Conservation (phyloP, 2,113 vertebrate species). For the Cavia porcellus region DNA sequence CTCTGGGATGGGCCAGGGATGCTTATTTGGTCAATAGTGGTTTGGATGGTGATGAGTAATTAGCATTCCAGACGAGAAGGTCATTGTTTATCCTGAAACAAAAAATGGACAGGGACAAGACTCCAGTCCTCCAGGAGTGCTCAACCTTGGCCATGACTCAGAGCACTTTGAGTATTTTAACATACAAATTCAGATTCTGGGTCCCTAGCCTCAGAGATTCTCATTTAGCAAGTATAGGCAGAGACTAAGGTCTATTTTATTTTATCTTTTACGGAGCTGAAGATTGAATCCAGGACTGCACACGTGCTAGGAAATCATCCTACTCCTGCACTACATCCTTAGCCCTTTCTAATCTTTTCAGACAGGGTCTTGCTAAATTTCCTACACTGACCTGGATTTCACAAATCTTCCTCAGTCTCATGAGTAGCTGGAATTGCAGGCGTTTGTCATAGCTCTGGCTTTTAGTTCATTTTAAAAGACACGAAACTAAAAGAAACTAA, state of each 20-base stretch:
- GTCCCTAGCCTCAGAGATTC: background rate
- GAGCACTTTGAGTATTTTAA: slow-evolving; percentile 60
- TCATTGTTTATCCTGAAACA: slow-evolving; percentile 72
- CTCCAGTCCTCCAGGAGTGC: slow-evolving; percentile 11
- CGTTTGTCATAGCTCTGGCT: background rate
- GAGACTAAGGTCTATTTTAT: background rate
- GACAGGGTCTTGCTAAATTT: background rate
- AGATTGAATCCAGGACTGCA: background rate
- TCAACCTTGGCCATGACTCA: slow-evolving; percentile 8
- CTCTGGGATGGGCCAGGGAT: slow-evolving; percentile 58
- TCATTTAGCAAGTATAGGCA: background rate
- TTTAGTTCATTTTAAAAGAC: slow-evolving; percentile 1
- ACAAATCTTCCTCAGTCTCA: background rate
- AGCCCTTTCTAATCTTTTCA: background rate
- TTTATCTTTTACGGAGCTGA: background rate
- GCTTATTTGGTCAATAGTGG: slow-evolving; percentile 44
- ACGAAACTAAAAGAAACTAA: background rate
- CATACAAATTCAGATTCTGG: slow-evolving; percentile 20
- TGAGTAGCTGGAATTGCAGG: background rate
- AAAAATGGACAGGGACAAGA: slow-evolving; percentile 7
- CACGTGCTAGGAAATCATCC: background rate
- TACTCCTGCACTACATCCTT: background rate
- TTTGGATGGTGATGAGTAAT: slow-evolving; percentile 72
- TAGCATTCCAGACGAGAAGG: slow-evolving; percentile 64
- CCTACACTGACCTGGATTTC: background rate